Base-by-base conservation (phyloP, 2,797 vertebrate species). In the Lacerta viridis region DNA sequence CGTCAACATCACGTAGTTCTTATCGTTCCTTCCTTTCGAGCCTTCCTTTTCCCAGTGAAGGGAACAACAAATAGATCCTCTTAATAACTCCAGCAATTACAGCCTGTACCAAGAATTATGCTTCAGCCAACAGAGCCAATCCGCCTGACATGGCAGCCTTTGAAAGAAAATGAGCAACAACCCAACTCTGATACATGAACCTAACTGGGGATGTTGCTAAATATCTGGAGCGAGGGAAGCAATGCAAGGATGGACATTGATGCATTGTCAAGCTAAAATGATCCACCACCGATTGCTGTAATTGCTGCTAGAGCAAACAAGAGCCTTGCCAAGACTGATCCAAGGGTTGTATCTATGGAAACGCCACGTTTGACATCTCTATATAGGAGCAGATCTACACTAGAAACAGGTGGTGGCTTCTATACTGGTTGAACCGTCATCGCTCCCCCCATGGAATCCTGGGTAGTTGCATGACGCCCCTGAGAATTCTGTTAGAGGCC, bases 61-160 rank as follows among this genome's bases (percentile, higher is more conserved):
- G 77, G 46, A 78, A 79, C 27, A 55, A 29, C 27, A 79, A 80
- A 64, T 5, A 64, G 55, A 61, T 25, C 55, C 50, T 80, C n/a
- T 80, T 80, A 80, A 80, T 80, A 61, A 61, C 36, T 5, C 79
- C 55, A 80, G 55, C 36, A 80, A 64, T 80, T 80, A 64, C 79
- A 80, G 79, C 6, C 33, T 80, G 79, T 80, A 61, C 33, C n/a
- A 61, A 61, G 29, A 80, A 80, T 36, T 9, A 36, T 61, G 33
- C 61, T 80, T n/a, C 55, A 82, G 36, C 61, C 61, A 66, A 29
- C 36, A 82, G 41, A 82, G 61, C 36, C 80, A 82, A 68, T 82
- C 59, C 10, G 59, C 59, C 80, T 82, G 80, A 61, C 20, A 41
- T 64, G 17, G 39, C 11, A 39, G 25, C 25, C 39, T 82, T 82